These are phyloP conservation scores for Sandelia bainsii DNA, from an alignment of 2,797 vertebrate genomes.

Conservation along the genomic window DNA sequence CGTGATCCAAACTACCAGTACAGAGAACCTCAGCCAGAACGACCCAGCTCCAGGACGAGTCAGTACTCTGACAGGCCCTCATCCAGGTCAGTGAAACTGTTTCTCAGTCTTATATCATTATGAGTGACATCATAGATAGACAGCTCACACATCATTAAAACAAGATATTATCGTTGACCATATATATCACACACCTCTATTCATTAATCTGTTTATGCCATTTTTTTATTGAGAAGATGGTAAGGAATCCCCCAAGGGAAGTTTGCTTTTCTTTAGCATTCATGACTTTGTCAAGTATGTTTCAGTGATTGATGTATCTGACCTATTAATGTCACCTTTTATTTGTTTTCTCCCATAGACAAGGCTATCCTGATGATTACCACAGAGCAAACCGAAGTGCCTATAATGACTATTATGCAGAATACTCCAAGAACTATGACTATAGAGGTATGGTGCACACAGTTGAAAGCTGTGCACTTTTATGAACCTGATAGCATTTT, in stretches of 20 bases:
- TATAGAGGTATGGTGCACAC: conserved; percentile 85
- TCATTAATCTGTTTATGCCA: background rate
- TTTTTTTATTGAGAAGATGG: background rate
- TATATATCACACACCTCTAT: background rate
- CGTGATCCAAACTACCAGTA: conserved; percentile 85
- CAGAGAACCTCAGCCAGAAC: conserved; percentile 87
- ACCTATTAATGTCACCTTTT: conserved; percentile 29
- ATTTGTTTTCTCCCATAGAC: conserved; percentile 78
- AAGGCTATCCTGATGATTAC: conserved; percentile 90
- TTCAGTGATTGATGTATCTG: background rate
- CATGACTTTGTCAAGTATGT: background rate
- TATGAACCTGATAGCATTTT: background rate
- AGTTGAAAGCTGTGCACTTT: background rate
- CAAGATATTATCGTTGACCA: no score
- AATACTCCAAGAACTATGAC: conserved; percentile 88
- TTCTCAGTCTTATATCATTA: background rate
- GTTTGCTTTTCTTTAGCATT: no score
- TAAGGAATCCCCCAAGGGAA: no score
- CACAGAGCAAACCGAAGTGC: conserved; percentile 88
- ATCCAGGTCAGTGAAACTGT: conserved; percentile 85
- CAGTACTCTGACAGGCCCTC: conserved; percentile 93
- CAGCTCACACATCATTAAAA: no score
- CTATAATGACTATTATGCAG: conserved; percentile 90
- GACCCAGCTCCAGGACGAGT: conserved; percentile 94
- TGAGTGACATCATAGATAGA: background rate